Conservation (phyloP, 2,888 invertebrate species). For the Heliconius erato region DNA sequence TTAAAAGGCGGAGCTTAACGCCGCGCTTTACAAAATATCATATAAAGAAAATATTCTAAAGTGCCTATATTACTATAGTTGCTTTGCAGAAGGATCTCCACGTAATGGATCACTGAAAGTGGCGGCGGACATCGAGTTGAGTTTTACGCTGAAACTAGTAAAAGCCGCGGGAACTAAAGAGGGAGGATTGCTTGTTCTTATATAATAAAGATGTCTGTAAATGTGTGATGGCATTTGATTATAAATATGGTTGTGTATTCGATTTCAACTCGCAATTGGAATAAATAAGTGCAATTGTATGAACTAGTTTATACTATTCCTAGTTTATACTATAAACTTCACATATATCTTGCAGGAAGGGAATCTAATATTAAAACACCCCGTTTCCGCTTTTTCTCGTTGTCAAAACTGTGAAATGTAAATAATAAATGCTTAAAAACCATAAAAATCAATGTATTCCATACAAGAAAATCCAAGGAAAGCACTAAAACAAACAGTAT, state of each 20-base stretch:
- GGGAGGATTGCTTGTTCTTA: not conserved
- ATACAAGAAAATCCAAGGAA: not conserved
- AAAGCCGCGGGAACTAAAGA: not conserved
- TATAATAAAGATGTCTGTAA: not conserved
- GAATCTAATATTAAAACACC: too few species aligned
- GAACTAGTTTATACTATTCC: too few species aligned
- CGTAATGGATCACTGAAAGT: not conserved
- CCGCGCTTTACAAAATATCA: not conserved
- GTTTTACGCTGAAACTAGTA: conserved; percentile 1
- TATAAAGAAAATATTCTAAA: not conserved
- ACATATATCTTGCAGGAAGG: too few species aligned
- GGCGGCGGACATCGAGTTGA: not conserved
- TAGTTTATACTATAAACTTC: too few species aligned
- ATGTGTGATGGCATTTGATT: too few species aligned
- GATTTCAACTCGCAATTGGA: not conserved
- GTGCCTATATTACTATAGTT: not conserved
- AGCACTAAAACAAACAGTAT: not conserved
- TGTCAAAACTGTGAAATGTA: too few species aligned
- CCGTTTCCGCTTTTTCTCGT: too few species aligned
- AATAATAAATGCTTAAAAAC: not conserved
- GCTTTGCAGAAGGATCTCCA: not conserved
- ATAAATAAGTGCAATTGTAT: too few species aligned
- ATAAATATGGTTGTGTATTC: not conserved
- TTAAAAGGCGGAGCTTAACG: not conserved
- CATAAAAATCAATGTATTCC: not conserved